Conservation (phyloP, 2,888 invertebrate genomes). For the Luperina testacea region DNA sequence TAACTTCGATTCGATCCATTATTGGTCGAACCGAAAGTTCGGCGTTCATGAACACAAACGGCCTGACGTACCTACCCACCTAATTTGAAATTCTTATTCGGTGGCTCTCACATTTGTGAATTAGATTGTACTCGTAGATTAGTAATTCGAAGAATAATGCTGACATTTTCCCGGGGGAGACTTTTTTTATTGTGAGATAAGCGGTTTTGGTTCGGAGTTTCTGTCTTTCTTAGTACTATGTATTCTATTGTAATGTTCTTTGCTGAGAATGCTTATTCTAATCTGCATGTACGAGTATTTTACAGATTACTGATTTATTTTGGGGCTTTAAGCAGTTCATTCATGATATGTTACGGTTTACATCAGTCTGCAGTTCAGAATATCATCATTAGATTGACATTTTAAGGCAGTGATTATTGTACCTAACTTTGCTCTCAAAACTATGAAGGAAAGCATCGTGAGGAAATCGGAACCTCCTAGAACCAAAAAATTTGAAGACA, state of each 20-base stretch:
- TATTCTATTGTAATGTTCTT: constrained; percentile 48
- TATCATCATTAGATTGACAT: not conserved
- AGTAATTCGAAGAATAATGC: constrained; percentile 67
- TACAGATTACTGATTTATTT: constrained; percentile 23
- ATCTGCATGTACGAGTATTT: constrained; percentile 40
- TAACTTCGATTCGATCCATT: constrained; percentile 72
- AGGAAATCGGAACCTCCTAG: too few relatives aligned
- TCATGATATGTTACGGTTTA: too few relatives aligned
- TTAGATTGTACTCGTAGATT: constrained; percentile 70
- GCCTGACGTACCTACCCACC: constrained; percentile 56
- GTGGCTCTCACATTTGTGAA: constrained; percentile 70
- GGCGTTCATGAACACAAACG: constrained; percentile 69
- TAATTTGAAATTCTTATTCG: constrained; percentile 78
- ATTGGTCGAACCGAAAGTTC: constrained; percentile 70
- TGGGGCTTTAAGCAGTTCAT: not conserved
- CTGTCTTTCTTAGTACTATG: constrained; percentile 11
- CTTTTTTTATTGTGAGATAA: constrained; percentile 54
- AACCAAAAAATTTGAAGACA: too few relatives aligned
- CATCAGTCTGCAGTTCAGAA: not conserved
- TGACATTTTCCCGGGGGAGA: constrained; percentile 52
- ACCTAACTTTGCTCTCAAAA: too few relatives aligned
- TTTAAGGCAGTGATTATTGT: not conserved
- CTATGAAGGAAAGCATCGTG: too few relatives aligned
- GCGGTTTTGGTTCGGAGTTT: constrained; percentile 37
- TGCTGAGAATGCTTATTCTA: constrained; percentile 26